Evolutionary conservation across 2,797 vertebrate species (phyloP).

Genomic region (Acanthopagrus latus): DNA sequence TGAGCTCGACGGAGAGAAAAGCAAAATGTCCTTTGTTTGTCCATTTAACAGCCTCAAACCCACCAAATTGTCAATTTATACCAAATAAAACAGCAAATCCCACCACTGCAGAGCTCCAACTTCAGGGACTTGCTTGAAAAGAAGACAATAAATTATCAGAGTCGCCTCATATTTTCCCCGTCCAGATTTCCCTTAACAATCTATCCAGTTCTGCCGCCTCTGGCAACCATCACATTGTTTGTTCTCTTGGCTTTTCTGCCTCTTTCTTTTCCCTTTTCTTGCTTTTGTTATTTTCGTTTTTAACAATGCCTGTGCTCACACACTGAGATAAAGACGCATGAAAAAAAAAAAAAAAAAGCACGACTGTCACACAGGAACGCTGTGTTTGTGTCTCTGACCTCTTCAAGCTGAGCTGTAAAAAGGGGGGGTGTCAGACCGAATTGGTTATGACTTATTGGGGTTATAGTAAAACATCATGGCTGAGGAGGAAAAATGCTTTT

Average conservation of each 20-base stretch:
- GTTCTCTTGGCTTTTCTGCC: not conserved
- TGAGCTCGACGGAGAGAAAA: not conserved
- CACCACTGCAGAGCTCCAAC: no score
- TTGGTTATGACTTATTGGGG: conserved; percentile 32
- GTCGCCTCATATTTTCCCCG: not conserved
- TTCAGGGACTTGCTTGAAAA: no score
- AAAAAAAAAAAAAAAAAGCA: conserved; percentile 25
- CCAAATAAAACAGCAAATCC: no score
- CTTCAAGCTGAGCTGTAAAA: conserved; percentile 24
- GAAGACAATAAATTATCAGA: not conserved
- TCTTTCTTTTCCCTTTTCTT: not conserved
- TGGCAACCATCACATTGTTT: conserved; percentile 17
- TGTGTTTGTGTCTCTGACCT: conserved; percentile 48
- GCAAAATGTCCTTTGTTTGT: no score
- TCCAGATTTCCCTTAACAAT: not conserved
- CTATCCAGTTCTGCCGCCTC: conserved; percentile 2
- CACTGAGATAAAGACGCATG: conserved; percentile 16
- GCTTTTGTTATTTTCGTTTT: not conserved
- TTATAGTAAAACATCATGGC: conserved; percentile 24
- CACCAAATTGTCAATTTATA: no score
- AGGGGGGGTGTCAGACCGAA: conserved; percentile 16
- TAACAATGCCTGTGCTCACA: conserved; percentile 4
- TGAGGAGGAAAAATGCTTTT: not conserved
- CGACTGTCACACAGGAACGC: conserved; percentile 26
- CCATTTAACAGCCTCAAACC: no score